phyloP scores from a whole-genome alignment of 2,888 invertebrate genomes.

The Cartodere bifasciata region DNA sequence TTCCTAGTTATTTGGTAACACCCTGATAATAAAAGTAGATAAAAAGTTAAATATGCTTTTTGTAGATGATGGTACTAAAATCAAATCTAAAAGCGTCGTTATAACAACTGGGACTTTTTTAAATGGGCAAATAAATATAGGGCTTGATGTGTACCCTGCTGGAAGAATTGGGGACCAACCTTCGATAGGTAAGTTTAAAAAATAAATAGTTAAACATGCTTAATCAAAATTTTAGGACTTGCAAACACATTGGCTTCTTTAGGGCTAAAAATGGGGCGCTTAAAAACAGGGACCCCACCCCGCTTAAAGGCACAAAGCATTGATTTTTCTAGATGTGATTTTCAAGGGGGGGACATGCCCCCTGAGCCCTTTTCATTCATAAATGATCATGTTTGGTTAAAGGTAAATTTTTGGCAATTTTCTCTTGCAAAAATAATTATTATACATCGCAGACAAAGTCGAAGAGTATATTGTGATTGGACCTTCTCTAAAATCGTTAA shows the following conservation, averaged over 20 bases:
- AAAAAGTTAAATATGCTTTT: constrained; percentile 12
- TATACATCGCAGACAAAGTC: too few relatives aligned
- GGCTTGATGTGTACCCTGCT: constrained; percentile 58
- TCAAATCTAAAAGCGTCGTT: constrained; percentile 53
- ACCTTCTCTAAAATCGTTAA: too few relatives aligned
- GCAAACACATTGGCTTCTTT: constrained; percentile 58
- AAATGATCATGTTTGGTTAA: constrained; percentile 63
- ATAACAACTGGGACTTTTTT: constrained; percentile 85
- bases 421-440: too few relatives aligned
- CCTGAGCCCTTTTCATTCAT: constrained; percentile 72
- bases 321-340: constrained; percentile 44
- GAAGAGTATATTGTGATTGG: too few relatives aligned
- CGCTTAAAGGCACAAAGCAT: constrained; percentile 55
- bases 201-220: neutral
- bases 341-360: constrained; percentile 49
- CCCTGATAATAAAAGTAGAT: neutral
- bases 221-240: constrained; percentile 37
- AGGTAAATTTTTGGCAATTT: constrained; percentile 32
- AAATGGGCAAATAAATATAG: constrained; percentile 73
- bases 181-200: constrained; percentile 38
- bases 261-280: constrained; percentile 60
- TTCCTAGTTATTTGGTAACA: too few relatives aligned
- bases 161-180: constrained; percentile 72
- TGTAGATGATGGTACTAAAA: constrained; percentile 43
- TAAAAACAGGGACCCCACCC: constrained; percentile 85